phyloP scores from a whole-genome alignment of 2,113 vertebrate genomes.

The Terrapene triunguis region DNA sequence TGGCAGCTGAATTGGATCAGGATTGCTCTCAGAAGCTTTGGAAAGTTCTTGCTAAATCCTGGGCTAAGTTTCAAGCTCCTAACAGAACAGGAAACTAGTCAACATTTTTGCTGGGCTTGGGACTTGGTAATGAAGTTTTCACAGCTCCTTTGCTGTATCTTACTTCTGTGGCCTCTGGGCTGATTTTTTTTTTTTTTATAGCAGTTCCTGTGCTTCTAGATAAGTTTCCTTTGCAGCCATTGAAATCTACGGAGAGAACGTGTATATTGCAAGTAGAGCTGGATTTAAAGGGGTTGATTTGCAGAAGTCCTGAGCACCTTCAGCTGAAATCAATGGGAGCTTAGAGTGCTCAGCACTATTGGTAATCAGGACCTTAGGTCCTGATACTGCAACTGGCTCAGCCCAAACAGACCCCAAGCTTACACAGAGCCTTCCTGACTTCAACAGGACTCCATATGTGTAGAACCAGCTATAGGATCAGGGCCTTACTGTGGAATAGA shows the following conservation, averaged over 20 bases:
- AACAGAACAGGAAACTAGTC: not conserved
- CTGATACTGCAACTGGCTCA: not conserved
- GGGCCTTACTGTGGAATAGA: fast-evolving
- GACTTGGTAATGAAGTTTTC: not conserved
- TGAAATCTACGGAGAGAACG: not conserved
- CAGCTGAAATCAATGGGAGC: fast-evolving
- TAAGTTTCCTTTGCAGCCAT: not conserved
- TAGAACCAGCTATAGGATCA: not conserved
- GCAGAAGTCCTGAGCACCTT: fast-evolving
- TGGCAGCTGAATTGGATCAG: not conserved
- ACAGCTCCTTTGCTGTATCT: fast-evolving
- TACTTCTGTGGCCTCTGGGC: fast-evolving
- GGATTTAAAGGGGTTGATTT: fast-evolving
- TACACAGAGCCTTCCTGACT: fast-evolving
- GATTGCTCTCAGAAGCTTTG: not conserved
- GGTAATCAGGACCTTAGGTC: fast-evolving
- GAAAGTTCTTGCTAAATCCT: not conserved
- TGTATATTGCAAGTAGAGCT: not conserved
- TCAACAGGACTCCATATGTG: not conserved
- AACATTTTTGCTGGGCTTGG: fast-evolving
- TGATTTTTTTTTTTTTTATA: not conserved
- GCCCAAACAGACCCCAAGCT: fast-evolving
- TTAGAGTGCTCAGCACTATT: fast-evolving
- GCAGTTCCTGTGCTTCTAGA: not conserved
- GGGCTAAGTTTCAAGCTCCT: not conserved